phyloP scores from a whole-genome alignment of 2,797 vertebrate species.

The Phataginus tricuspis region DNA sequence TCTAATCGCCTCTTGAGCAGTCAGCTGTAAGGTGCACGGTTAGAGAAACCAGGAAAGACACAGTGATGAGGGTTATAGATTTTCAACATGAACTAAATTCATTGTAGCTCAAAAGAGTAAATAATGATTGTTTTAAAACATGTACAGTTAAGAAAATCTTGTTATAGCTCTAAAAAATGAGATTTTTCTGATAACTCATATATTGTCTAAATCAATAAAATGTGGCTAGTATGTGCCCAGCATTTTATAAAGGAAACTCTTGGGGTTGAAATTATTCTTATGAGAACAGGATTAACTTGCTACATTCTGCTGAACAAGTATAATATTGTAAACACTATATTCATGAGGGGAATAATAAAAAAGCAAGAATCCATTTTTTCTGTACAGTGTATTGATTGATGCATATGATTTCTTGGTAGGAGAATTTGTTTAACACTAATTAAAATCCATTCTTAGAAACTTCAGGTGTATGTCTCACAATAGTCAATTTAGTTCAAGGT shows the following conservation, averaged over 20 bases:
- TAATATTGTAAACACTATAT: slow-evolving; percentile 51
- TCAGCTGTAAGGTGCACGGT: slow-evolving; percentile 18
- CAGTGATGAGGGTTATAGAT: slow-evolving; percentile 60
- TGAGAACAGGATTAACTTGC: slow-evolving; percentile 55
- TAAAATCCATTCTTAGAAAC: slow-evolving; percentile 62
- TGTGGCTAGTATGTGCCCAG: slow-evolving; percentile 34
- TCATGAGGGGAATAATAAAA: slow-evolving; percentile 46
- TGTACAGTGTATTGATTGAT: slow-evolving; percentile 31
- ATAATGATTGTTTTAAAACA: slow-evolving; percentile 64
- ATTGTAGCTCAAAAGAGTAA: slow-evolving; percentile 56
- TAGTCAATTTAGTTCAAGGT: slow-evolving; percentile 13
- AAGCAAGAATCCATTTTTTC: slow-evolving; percentile 54
- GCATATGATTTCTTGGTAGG: slow-evolving; percentile 43
- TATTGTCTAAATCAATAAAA: slow-evolving; percentile 76
- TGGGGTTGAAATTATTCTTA: slow-evolving; percentile 54
- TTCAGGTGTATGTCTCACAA: background rate
- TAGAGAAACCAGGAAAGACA: slow-evolving; percentile 20
- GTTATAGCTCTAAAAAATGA: slow-evolving; percentile 61
- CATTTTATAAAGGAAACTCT: slow-evolving; percentile 48
- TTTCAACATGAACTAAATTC: slow-evolving; percentile 47
- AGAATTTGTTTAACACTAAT: slow-evolving; percentile 63
- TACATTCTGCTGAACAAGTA: slow-evolving; percentile 63
- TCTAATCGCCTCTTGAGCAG: slow-evolving; percentile 31
- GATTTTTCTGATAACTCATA: slow-evolving; percentile 64
- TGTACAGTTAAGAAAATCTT: slow-evolving; percentile 50